Conservation (phyloP, 2,113 vertebrate species). For the Xiphophorus maculatus region DNA sequence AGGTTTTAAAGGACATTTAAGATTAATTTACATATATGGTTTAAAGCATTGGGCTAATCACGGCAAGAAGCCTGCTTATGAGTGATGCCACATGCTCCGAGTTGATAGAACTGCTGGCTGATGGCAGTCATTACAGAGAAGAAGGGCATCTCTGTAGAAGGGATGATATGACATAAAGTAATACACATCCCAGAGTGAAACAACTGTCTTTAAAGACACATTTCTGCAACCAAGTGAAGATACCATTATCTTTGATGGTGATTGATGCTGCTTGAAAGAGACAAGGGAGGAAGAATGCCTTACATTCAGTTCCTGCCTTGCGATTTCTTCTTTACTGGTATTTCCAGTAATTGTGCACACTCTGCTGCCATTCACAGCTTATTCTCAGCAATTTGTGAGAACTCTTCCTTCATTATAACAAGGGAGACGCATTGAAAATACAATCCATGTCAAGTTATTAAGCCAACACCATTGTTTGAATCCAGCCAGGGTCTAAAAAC, state of each 20-base stretch:
- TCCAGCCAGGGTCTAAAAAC: not conserved
- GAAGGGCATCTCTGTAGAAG: conserved; percentile 38
- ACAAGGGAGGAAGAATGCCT: conserved; percentile 14
- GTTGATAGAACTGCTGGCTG: conserved; percentile 42
- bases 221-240: conserved; percentile 41
- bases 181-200: conserved; percentile 40
- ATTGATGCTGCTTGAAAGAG: conserved; percentile 57
- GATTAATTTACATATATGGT: conserved; percentile 77
- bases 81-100: conserved; percentile 56
- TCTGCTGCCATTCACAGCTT: conserved; percentile 4
- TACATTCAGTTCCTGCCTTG: conserved; percentile 33
- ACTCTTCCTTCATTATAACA: not conserved
- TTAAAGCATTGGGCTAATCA: conserved; percentile 72
- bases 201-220: conserved; percentile 49
- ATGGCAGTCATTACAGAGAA: conserved; percentile 54
- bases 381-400: conserved; percentile 1
- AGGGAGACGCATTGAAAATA: not conserved
- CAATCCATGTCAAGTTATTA: conserved; percentile 1
- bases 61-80: conserved; percentile 59
- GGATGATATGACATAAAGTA: conserved; percentile 47
- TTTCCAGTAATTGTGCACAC: conserved; percentile 21
- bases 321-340: not conserved
- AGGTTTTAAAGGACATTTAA: conserved; percentile 76
- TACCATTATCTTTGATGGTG: conserved; percentile 54
- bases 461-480: not conserved